Conservation (phyloP, 2,113 vertebrate genomes). For the Perccottus glenii region DNA sequence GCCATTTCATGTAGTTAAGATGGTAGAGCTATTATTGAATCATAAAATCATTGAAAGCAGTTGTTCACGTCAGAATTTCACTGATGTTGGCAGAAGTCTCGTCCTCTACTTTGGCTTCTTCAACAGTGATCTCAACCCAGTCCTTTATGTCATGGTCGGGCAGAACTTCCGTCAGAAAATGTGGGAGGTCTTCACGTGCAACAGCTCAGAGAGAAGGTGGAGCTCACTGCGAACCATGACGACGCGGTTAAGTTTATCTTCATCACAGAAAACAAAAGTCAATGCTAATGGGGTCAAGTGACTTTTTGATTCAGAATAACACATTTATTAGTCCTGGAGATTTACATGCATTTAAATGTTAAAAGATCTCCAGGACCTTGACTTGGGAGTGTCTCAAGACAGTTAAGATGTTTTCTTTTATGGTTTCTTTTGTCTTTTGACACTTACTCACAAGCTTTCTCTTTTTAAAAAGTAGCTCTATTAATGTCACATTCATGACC, state of each 20-base stretch:
- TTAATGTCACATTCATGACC: too few species aligned
- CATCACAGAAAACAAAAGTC: neutral
- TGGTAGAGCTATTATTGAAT: constrained; percentile 54
- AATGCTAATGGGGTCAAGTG: neutral
- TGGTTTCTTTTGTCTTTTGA: too few species aligned
- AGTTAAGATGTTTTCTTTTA: too few species aligned
- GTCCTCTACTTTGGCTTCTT: constrained; percentile 80
- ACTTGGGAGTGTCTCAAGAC: too few species aligned
- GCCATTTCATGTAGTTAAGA: constrained; percentile 81
- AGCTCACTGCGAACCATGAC: fast-evolving
- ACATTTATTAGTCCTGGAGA: too few species aligned
- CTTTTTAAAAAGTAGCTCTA: too few species aligned
- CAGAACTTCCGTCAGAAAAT: constrained; percentile 88
- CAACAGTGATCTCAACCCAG: constrained; percentile 92
- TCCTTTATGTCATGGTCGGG: constrained; percentile 89
- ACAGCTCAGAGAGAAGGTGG: fast-evolving
- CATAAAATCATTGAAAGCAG: neutral
- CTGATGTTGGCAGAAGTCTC: constrained; percentile 69
- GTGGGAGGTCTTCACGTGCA: constrained; percentile 55
- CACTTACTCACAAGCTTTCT: too few species aligned
- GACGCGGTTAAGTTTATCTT: neutral
- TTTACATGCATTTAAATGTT: too few species aligned
- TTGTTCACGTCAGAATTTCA: constrained; percentile 33
- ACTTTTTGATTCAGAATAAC: neutral
- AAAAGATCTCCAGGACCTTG: too few species aligned